Base-by-base conservation (phyloP, 1,140 invertebrate genomes). In the Drosophila varians region DNA sequence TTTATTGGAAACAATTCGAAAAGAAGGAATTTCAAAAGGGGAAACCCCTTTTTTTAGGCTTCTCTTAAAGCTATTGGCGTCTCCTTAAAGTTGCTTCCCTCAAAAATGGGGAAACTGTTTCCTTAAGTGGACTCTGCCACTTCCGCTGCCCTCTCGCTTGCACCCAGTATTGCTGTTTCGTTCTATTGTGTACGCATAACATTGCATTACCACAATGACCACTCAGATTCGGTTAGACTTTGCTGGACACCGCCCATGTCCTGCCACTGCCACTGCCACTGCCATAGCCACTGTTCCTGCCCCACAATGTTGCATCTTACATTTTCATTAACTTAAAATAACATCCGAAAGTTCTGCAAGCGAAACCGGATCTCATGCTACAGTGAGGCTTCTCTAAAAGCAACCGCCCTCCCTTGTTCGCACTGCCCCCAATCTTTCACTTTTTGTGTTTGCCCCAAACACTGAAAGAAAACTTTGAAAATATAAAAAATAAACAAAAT, bases 291-390 rank as follows among this genome's bases (percentile, higher is more conserved):
- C n/a, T n/a, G n/a, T n/a, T n/a, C 36, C 12, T 38, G 12, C 36
- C 36, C 16, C 28, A 11, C 28, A 18, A 14, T 26, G 43, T 34
- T 52, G 62, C 61, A 34, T 77, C 69, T 77, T 77, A 77, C 77
- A 74, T 83, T 82, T 82, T 82, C 78, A 83, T 82, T 82, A 82
- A 77, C 78, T 77, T 83, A 53, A 77, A 82, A 82, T 82, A 82
- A 83, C 77, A 82, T 69, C 61, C 57, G 68, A 73, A 82, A 82
- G 78, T 82, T 82, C 40, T 61, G 60, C 55, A 64, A 61, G 56
- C 56, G 42, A 64, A 61, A 64, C 42, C 60, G 55, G 55, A 61
- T 47, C 60, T 62, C 60, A 19, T 45, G 28, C 19, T 34, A 56
- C 26, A 36, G 38, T 36, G 58, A 25, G 58, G 23, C 51, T 57